Percentiles rank a stretch among this genome's conserved stretches.
phyloP scores from a whole-genome alignment of 2,113 vertebrate genomes.

The Haemorhous mexicanus region DNA sequence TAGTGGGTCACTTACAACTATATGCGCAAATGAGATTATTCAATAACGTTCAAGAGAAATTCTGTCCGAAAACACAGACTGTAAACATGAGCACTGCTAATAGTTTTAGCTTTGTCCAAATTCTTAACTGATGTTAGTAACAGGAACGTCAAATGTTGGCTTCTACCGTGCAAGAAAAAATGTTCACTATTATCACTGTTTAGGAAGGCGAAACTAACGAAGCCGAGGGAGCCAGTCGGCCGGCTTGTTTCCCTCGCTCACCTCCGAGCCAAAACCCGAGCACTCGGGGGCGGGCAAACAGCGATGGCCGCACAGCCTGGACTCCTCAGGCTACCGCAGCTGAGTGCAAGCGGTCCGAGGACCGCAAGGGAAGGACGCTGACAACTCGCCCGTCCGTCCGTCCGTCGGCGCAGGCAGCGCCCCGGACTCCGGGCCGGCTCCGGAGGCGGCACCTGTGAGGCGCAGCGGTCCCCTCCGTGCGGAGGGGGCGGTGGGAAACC shows the following conservation, averaged over 20 bases:
- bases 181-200: not conserved
- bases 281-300: no score
- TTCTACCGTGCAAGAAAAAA: not conserved
- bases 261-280: not conserved
- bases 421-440: not conserved
- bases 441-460: not conserved
- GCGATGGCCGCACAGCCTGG: rapidly evolving
- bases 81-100: not conserved
- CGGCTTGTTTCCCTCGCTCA: not conserved
- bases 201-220: not conserved
- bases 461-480: not conserved
- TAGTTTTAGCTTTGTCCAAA: not conserved
- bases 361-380: no score
- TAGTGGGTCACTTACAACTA: not conserved
- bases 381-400: not conserved
- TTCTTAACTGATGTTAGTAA: not conserved
- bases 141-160: not conserved
- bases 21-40: rapidly evolving
- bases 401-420: not conserved
- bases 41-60: not conserved
- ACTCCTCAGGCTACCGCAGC: not conserved
- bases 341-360: not conserved
- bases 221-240: not conserved
- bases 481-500: no score
- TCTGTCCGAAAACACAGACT: not conserved